phyloP scores from a whole-genome alignment of 2,797 vertebrate genomes.

The Propithecus perrieri region DNA sequence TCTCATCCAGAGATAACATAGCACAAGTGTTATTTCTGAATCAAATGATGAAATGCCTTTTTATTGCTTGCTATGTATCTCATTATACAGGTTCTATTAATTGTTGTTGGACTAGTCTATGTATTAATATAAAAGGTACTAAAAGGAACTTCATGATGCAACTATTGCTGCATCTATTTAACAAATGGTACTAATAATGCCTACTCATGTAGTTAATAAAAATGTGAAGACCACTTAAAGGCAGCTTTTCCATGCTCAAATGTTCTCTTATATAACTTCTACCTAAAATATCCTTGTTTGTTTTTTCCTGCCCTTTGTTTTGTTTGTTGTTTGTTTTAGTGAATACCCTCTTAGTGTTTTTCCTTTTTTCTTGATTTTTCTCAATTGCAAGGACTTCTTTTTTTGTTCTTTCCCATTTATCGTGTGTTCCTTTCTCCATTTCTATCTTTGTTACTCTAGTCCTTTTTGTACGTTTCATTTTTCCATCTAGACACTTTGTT shows the following conservation, averaged over 20 bases:
- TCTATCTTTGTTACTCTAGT: neutral
- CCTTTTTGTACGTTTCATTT: neutral
- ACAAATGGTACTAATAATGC: neutral
- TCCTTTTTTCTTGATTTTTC: neutral
- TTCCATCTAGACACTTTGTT: neutral
- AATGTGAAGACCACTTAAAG: neutral
- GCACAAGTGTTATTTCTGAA: neutral
- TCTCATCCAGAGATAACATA: neutral
- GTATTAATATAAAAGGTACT: neutral
- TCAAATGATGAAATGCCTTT: neutral
- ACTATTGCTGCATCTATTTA: neutral
- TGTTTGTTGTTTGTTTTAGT: neutral
- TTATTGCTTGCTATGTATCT: neutral
- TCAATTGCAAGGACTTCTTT: neutral
- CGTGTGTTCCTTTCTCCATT: neutral
- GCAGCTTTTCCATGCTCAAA: neutral
- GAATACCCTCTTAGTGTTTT: neutral
- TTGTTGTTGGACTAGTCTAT: neutral
- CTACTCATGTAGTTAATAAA: conserved; percentile 6
- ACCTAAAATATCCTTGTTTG: neutral
- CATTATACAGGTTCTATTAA: neutral
- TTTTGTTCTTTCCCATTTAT: neutral
- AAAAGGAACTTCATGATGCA: neutral
- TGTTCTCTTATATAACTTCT: neutral
- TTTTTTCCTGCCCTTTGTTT: neutral